These are phyloP conservation scores for Sitta carolinensis DNA, from an alignment of 2,797 vertebrate genomes.

Conservation along the genomic window DNA sequence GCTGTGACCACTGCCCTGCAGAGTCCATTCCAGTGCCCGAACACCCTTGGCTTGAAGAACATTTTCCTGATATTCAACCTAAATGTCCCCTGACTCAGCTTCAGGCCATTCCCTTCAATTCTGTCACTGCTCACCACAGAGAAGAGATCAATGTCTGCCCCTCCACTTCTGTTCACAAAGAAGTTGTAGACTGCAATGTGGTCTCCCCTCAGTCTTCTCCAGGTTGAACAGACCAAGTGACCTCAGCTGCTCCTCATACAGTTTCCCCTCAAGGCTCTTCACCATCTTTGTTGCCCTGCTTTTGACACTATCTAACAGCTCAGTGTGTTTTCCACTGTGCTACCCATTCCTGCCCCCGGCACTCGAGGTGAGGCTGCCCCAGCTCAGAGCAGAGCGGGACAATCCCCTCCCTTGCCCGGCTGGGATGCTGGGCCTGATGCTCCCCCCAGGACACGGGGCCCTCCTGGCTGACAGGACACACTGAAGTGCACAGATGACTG, in stretches of 20 bases:
- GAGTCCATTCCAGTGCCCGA: background rate
- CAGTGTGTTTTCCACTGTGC: accelerated
- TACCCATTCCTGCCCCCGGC: accelerated
- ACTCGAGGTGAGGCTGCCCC: accelerated
- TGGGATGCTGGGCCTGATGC: background rate
- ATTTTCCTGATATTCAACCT: background rate
- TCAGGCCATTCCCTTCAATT: accelerated
- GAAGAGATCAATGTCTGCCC: background rate
- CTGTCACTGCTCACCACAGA: background rate
- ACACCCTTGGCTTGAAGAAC: accelerated
- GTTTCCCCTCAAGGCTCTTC: background rate
- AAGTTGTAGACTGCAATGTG: background rate
- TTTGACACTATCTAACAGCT: accelerated
- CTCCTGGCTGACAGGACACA: background rate
- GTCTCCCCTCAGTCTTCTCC: background rate
- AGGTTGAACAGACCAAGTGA: background rate
- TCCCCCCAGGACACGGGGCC: accelerated
- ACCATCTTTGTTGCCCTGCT: accelerated
- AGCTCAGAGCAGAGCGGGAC: accelerated
- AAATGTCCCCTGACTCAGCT: accelerated
- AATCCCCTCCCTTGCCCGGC: accelerated
- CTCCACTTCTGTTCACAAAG: background rate
- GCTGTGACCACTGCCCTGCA: background rate
- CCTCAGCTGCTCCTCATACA: accelerated
- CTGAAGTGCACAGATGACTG: background rate